Percentiles rank a stretch among this genome's conserved stretches.
These are phyloP conservation scores for Lottia gigantea DNA, from an alignment of 2,888 invertebrate species.

Conservation along the genomic window DNA sequence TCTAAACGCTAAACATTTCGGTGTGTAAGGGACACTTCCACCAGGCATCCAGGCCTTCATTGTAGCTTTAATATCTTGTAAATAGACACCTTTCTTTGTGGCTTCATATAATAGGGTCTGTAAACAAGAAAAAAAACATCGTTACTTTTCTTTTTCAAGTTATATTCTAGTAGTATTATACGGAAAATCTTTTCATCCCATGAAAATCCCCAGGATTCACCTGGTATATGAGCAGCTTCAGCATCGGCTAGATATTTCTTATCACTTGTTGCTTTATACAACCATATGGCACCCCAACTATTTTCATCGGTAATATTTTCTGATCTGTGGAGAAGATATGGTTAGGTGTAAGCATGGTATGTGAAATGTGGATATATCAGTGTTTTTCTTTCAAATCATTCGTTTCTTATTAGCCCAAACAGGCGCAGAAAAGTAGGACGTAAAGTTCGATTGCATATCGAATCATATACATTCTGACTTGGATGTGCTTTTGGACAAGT, in stretches of 20 bases:
- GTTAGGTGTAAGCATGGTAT: no score
- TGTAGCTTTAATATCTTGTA: conserved; percentile 43
- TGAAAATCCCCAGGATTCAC: conserved; percentile 26
- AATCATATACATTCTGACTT: no score
- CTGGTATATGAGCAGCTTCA: conserved; percentile 14
- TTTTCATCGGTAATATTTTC: conserved; percentile 35
- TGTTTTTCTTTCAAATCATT: no score
- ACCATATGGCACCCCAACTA: conserved; percentile 40
- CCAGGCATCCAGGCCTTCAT: conserved; percentile 54
- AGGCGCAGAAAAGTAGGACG: no score
- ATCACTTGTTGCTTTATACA: conserved; percentile 36
- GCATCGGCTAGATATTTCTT: conserved; percentile 30
- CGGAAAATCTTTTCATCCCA: conserved; percentile 36
- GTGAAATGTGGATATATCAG: no score
- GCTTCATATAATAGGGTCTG: conserved; percentile 46
- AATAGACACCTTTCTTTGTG: conserved; percentile 48
- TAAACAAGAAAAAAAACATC: background rate
- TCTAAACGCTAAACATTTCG: conserved; percentile 56
- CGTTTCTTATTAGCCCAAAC: no score
- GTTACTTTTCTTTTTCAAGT: no score
- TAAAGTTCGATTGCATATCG: no score
- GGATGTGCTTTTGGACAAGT: no score
- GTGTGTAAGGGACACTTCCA: conserved; percentile 51
- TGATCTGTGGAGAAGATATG: conserved; percentile 16
- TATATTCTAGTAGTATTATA: no score